Conservation (phyloP, 2,888 invertebrate species). For the Cheilosia scutellata region DNA sequence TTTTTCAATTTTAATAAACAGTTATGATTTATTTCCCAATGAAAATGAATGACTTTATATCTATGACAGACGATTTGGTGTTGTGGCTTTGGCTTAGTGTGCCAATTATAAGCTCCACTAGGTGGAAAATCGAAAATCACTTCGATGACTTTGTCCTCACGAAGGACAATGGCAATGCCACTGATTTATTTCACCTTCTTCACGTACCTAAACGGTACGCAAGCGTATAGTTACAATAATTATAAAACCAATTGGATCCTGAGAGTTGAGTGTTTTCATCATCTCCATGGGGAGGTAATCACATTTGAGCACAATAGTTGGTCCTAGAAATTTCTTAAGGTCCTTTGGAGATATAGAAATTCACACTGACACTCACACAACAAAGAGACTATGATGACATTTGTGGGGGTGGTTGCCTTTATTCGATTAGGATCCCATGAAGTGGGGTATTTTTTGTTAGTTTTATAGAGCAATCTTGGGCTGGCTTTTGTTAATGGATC, state of each 20-base stretch:
- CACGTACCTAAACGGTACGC: background rate
- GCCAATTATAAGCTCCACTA: slow-evolving; percentile 17
- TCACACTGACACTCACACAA: background rate
- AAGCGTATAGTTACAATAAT: background rate
- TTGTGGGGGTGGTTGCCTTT: slow-evolving; percentile 6
- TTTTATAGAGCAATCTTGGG: slow-evolving; percentile 45
- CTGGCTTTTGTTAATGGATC: slow-evolving; percentile 43
- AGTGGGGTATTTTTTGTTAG: slow-evolving; percentile 11
- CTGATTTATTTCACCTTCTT: too few relatives aligned
- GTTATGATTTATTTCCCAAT: slow-evolving; percentile 57
- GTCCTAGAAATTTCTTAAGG: slow-evolving; percentile 9
- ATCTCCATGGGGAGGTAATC: slow-evolving; percentile 11
- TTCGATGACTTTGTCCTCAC: background rate
- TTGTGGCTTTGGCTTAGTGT: background rate
- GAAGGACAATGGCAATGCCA: background rate
- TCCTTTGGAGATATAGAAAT: background rate
- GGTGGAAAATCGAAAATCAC: slow-evolving; percentile 6
- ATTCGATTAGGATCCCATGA: slow-evolving; percentile 32
- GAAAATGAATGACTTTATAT: slow-evolving; percentile 6
- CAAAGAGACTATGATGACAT: background rate
- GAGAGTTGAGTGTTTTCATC: slow-evolving; percentile 4
- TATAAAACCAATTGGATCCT: slow-evolving; percentile 12
- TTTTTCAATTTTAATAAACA: slow-evolving; percentile 57
- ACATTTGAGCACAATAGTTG: slow-evolving; percentile 30
- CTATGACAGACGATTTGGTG: background rate